Conservation (phyloP, 2,797 vertebrate genomes). For the Takifugu ocellatus region DNA sequence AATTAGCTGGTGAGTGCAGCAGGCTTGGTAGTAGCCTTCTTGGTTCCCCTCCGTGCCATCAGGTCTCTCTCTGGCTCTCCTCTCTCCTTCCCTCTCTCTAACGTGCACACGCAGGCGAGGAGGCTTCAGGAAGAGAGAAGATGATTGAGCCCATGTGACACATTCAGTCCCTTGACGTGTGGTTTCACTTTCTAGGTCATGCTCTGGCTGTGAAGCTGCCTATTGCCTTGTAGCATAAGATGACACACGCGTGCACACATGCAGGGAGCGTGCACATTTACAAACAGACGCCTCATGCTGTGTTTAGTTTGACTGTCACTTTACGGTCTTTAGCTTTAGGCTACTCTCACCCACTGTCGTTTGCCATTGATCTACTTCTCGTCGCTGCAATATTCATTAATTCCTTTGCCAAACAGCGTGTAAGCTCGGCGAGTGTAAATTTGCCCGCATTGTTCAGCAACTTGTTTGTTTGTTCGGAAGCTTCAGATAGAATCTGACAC, state of each 20-base stretch:
- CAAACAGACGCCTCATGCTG: constrained; percentile 14
- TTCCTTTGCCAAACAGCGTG: constrained; percentile 22
- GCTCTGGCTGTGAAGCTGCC: constrained; percentile 70
- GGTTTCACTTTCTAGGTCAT: constrained; percentile 81
- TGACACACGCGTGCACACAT: constrained; percentile 28
- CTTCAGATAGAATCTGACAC: constrained; percentile 28
- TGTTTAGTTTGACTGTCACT: constrained; percentile 39
- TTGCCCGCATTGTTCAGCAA: constrained; percentile 28
- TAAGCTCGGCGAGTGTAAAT: constrained; percentile 21
- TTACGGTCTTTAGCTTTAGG: constrained; percentile 37
- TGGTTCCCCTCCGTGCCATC: constrained; percentile 18
- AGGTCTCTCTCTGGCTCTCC: constrained; percentile 16
- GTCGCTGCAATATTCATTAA: constrained; percentile 44
- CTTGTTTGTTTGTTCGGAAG: constrained; percentile 38
- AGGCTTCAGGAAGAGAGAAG: constrained; percentile 57
- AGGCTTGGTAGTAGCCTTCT: constrained; percentile 51
- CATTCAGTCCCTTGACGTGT: constrained; percentile 66
- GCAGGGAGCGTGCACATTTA: not conserved
- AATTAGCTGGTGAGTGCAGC: constrained; percentile 78
- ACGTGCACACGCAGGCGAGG: too few relatives aligned
- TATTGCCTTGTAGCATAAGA: constrained; percentile 71
- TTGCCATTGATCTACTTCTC: constrained; percentile 41
- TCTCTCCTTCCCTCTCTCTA: constrained; percentile 22
- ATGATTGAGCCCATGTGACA: constrained; percentile 79
- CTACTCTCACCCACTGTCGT: constrained; percentile 14